Evolutionary conservation across 2,888 invertebrate genomes (phyloP).

Genomic region (Pseudeuparius sepicola): DNA sequence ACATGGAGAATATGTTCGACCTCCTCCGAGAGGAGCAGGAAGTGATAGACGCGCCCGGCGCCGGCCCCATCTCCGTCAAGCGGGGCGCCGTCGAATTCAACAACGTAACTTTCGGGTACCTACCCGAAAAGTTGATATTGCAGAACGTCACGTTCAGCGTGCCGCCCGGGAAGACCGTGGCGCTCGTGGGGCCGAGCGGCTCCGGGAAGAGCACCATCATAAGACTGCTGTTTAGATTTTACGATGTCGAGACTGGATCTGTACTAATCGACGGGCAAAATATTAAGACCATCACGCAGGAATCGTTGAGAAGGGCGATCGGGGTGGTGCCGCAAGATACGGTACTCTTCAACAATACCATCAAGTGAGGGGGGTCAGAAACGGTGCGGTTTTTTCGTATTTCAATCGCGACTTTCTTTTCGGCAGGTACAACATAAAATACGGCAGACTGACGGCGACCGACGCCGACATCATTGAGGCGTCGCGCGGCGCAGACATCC

Average conservation of each 20-base stretch:
- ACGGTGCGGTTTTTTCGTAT: not conserved
- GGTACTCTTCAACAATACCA: conserved; percentile 87
- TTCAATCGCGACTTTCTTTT: conserved; percentile 4
- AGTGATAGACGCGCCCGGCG: conserved; percentile 73
- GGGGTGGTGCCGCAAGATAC: conserved; percentile 97
- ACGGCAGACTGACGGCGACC: conserved; percentile 70
- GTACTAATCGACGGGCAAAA: conserved; percentile 86
- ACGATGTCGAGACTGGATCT: conserved; percentile 81
- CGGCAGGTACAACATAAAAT: conserved; percentile 81
- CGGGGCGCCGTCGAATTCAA: conserved; percentile 77
- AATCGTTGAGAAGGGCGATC: conserved; percentile 73
- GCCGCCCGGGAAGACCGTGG: conserved; percentile 76
- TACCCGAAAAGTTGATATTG: conserved; percentile 65
- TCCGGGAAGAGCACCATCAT: conserved; percentile 95
- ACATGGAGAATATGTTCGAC: conserved; percentile 99
- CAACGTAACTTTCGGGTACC: conserved; percentile 84
- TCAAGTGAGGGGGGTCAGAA: conserved; percentile 46
- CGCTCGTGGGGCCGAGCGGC: conserved; percentile 79
- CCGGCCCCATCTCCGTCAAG: conserved; percentile 56
- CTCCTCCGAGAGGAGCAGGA: conserved; percentile 80
- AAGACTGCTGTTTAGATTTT: conserved; percentile 89
- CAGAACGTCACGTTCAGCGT: conserved; percentile 70
- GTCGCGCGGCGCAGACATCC: conserved; percentile 88
- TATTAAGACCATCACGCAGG: conserved; percentile 74
- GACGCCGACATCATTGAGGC: conserved; percentile 80